Base-by-base conservation (phyloP, 2,113 vertebrate species). In the Baryphthengus martii region DNA sequence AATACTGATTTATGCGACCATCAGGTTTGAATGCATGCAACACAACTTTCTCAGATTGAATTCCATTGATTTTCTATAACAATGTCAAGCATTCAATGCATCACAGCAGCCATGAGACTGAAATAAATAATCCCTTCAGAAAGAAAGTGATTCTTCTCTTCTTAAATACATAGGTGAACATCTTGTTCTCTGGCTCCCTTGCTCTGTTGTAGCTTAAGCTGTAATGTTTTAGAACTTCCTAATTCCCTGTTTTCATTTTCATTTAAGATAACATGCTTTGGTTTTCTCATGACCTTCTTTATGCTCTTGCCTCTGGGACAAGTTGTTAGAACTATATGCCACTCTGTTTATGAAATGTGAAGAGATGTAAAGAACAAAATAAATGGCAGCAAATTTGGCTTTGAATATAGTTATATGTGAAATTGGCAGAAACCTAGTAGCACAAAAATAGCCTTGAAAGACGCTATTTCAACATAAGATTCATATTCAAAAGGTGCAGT, bases 61-160 rank as follows among this genome's bases (percentile, higher is more conserved):
- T 98, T 94, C 79, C 93, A 98, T 98, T 98, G 98, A 98, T 98
- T 98, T 98, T 98, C 98, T 97, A 97, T 98, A 98, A 97, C 93
- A 95, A 95, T 97, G 97, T 96, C 97, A 98, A 97, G 91, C 66
- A 96, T 97, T 97, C 97, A 97, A 88, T 97, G 96, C 94, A 97
- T 98, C 96, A 97, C 91, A 83, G 70, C 65, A 95, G 56, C 75
- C 0, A 1, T 67, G 86, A 91, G 91, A 95, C 74, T 96, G 71
- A 96, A 98, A 98, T 98, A 98, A 98, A 98, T 97, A 97, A 98
- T 95, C 87, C 89, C 35, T 94, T 96, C 86, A 90, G 88, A 97
- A 96, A 97, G 61, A 96, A 97, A 94, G 92, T 88, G 89, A 97
- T 97, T 96, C 95, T 97, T 98, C 92, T 97, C 71, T 96, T 85